phyloP scores from a whole-genome alignment of 2,888 invertebrate species.

The Nephrotoma flavescens region DNA sequence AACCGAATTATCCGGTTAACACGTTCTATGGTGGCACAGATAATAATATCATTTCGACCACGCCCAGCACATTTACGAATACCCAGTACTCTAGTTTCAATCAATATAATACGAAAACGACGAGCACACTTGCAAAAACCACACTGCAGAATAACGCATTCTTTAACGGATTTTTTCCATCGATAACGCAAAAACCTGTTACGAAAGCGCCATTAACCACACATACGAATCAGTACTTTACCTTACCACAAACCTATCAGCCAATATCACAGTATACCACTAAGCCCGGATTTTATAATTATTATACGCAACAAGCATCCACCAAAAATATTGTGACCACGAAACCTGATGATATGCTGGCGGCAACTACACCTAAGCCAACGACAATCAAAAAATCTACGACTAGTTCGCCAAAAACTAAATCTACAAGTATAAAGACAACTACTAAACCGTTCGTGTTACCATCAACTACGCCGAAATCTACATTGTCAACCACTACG shows the following conservation, averaged over 20 bases:
- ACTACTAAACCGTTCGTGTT: background rate
- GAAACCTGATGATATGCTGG: background rate
- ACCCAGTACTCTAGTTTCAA: background rate
- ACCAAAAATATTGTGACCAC: background rate
- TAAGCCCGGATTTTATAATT: background rate
- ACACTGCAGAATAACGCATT: background rate
- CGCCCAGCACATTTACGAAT: background rate
- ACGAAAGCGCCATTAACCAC: background rate
- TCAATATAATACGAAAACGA: background rate
- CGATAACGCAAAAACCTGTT: background rate
- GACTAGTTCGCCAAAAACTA: constrained; percentile 17
- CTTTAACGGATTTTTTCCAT: background rate
- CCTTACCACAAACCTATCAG: background rate
- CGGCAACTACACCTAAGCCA: constrained; percentile 8
- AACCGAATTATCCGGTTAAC: background rate
- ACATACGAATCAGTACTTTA: background rate
- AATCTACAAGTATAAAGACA: constrained; percentile 14
- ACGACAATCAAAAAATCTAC: background rate
- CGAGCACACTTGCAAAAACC: background rate
- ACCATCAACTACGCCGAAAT: background rate
- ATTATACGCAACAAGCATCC: background rate
- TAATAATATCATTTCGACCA: background rate
- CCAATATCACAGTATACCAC: background rate
- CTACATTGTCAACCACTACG: background rate
- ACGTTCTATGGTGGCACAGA: background rate